Base-by-base conservation (phyloP, 1,140 invertebrate genomes). In the Brachionus manjavacas region DNA sequence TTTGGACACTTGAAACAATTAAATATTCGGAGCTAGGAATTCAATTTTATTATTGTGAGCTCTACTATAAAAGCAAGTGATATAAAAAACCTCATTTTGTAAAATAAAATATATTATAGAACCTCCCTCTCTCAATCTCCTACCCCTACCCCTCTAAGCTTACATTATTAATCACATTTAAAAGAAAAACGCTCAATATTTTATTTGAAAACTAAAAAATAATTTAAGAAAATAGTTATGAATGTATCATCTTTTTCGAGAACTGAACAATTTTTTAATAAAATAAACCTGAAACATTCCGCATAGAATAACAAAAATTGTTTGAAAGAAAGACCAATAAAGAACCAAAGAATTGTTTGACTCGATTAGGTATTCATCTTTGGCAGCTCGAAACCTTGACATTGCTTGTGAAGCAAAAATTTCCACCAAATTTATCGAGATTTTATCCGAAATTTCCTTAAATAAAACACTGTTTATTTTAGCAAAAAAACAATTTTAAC, bases 291-390 rank as follows among this genome's bases (percentile, higher is more conserved):
- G 79, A 64, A 81, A 64, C 2, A 25, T 23, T 8, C 79, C 79
- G 39, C 79, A 81, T 3, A 81, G 11, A 43, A 81, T 64, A 20
- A 81, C 16, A 6, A 81, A 64, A 43, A 81, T 20, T 12, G 52
- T 81, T 81, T 81, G 79, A 81, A 81, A 81, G 0, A 81, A 14
- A 9, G 79, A 81, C 79, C 79, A 81, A 14, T 81, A 81, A 25
- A 81, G 64, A 43, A 81, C 79, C 7, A 81, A 16, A 1, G 49
- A 60, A 68, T 81, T 81, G 41, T 81, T 81, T 11, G 79, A 31
- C 25, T 81, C 79, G 12, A 81, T 81, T 23, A 81, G 9, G 25
- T 46, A 81, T 68, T 81, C 79, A 28, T 81, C 79, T 46, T 46
- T 81, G 3, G 52, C 11, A 12, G n/a, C 35, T 23, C 64, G 3